Evolutionary conservation across 2,797 vertebrate genomes (phyloP).

Genomic region (Cyclura pinguis): DNA sequence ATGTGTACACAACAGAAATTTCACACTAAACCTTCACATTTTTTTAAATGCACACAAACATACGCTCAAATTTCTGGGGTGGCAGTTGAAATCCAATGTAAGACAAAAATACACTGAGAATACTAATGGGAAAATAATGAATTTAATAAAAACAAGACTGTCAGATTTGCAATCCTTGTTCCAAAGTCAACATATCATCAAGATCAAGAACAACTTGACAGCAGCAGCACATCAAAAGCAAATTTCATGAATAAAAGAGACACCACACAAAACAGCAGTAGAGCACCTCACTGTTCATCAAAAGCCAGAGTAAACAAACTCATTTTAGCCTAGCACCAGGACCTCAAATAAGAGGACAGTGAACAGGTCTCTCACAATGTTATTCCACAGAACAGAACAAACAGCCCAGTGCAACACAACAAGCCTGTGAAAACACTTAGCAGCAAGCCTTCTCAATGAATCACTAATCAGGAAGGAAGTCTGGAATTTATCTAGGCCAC

Average conservation of each 20-base stretch:
- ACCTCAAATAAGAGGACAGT: background rate
- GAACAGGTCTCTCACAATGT: no score
- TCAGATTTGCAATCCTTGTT: no score
- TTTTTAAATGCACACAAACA: background rate
- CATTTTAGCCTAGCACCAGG: background rate
- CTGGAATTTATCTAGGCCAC: background rate
- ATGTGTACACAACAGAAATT: background rate
- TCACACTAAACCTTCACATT: background rate
- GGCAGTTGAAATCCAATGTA: background rate
- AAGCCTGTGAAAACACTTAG: background rate
- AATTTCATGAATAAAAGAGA: background rate
- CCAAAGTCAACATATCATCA: background rate
- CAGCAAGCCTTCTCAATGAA: background rate
- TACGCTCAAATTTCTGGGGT: background rate
- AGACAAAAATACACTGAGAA: no score
- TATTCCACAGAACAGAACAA: background rate
- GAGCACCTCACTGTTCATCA: background rate
- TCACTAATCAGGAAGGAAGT: background rate
- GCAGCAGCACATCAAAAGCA: background rate
- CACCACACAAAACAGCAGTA: background rate
- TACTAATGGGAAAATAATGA: no score
- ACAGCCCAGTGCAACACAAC: background rate
- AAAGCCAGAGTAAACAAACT: background rate
- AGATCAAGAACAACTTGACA: background rate
- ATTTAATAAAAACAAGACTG: no score